These are phyloP conservation scores for Poecilia velifera DNA, from an alignment of 2,797 vertebrate species.

Conservation along the genomic window DNA sequence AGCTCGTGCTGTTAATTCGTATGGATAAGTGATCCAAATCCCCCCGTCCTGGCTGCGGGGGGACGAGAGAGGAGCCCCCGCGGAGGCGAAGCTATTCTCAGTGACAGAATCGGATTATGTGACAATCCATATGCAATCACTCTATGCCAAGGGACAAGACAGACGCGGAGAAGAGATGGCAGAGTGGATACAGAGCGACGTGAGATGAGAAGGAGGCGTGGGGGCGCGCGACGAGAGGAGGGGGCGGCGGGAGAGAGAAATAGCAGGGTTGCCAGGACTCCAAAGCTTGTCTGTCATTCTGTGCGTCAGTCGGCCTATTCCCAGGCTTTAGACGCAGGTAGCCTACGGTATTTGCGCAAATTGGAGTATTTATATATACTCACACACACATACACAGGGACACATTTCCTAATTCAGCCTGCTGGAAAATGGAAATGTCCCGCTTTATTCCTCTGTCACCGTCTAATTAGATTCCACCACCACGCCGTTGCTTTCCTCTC, in stretches of 20 bases:
- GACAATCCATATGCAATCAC: slow-evolving; percentile 67
- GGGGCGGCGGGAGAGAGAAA: slow-evolving; percentile 49
- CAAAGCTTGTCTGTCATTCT: slow-evolving; percentile 75
- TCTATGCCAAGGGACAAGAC: slow-evolving; percentile 66
- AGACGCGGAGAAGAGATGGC: slow-evolving; percentile 56
- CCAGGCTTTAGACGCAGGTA: slow-evolving; percentile 75
- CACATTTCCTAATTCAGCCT: slow-evolving; percentile 45
- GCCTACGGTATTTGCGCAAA: slow-evolving; percentile 64
- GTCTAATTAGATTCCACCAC: slow-evolving; percentile 76
- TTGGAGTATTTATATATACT: slow-evolving; percentile 28
- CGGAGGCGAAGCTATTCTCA: slow-evolving; percentile 61
- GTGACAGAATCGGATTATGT: slow-evolving; percentile 70
- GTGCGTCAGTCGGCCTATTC: slow-evolving; percentile 83
- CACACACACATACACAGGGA: slow-evolving; percentile 14
- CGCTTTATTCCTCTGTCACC: slow-evolving; percentile 57
- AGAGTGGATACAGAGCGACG: slow-evolving; percentile 52
- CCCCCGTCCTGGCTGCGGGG: background rate
- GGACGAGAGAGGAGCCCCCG: slow-evolving; percentile 29
- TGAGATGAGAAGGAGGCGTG: slow-evolving; percentile 56
- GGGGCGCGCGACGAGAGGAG: slow-evolving; percentile 45
- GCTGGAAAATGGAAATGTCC: slow-evolving; percentile 56
- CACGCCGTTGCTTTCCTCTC: slow-evolving; percentile 55
- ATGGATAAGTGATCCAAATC: slow-evolving; percentile 49
- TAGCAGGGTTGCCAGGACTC: slow-evolving; percentile 73
- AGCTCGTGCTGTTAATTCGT: slow-evolving; percentile 47